phyloP scores from a whole-genome alignment of 2,888 invertebrate genomes.

The Zhuqinia jingwanae region DNA sequence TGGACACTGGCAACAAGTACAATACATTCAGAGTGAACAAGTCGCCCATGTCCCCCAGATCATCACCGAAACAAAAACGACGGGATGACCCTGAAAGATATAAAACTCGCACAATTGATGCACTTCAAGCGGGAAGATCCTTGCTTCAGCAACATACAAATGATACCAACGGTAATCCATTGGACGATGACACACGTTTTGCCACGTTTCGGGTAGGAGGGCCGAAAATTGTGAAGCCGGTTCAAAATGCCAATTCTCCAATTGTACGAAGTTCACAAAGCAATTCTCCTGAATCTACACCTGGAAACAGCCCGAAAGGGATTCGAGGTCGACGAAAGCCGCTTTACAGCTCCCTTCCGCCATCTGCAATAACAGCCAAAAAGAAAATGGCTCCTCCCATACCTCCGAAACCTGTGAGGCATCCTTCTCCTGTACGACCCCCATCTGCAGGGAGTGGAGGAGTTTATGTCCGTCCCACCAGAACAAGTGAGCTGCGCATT shows the following conservation, averaged over 20 bases:
- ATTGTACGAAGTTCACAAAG: conserved; percentile 63
- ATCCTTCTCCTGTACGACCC: conserved; percentile 64
- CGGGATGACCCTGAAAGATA: conserved; percentile 88
- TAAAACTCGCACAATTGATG: conserved; percentile 85
- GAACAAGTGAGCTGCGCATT: conserved; percentile 76
- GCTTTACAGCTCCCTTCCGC: conserved; percentile 75
- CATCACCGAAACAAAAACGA: conserved; percentile 84
- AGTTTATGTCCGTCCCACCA: conserved; percentile 76
- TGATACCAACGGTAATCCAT: conserved; percentile 75
- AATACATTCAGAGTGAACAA: conserved; percentile 69
- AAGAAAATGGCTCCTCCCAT: conserved; percentile 73
- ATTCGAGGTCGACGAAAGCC: conserved; percentile 74
- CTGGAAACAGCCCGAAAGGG: conserved; percentile 73
- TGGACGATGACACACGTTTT: conserved; percentile 65
- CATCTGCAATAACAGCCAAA: conserved; percentile 62
- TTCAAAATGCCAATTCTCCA: conserved; percentile 43
- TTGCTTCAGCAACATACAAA: conserved; percentile 3
- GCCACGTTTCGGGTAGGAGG: conserved; percentile 74
- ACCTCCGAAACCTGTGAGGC: conserved; percentile 70
- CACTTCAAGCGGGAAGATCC: conserved; percentile 58
- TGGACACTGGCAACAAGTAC: conserved; percentile 64
- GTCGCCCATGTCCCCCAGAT: conserved; percentile 80
- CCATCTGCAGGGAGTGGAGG: conserved; percentile 64
- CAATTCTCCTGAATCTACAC: conserved; percentile 71
- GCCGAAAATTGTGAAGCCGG: conserved; percentile 70